Conservation (phyloP, 2,797 vertebrate genomes). For the Crocidura indochinensis region DNA sequence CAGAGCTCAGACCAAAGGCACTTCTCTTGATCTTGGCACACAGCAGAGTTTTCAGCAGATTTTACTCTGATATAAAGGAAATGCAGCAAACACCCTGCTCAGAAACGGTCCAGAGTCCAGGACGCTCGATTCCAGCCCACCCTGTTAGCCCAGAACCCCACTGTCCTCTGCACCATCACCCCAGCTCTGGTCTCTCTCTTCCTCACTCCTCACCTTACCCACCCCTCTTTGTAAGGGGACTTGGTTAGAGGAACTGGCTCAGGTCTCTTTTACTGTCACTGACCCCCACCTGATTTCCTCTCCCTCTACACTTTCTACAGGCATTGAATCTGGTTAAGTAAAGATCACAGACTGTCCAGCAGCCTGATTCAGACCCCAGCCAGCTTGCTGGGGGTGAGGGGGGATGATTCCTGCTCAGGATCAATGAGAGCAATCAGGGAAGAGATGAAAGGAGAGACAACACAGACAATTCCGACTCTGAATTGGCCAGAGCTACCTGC, state of each 20-base stretch:
- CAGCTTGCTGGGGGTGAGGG: too few species aligned
- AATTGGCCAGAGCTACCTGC: neutral
- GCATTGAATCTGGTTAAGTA: too few species aligned
- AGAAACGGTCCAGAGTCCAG: neutral
- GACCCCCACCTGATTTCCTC: too few species aligned
- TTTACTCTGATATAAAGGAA: neutral
- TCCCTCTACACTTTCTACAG: too few species aligned
- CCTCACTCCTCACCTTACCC: neutral
- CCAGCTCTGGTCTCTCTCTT: too few species aligned
- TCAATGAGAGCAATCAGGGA: constrained; percentile 39
- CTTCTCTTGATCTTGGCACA: too few species aligned
- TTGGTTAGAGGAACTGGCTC: neutral
- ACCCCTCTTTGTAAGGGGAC: neutral
- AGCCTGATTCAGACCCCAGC: neutral
- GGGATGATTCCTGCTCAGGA: neutral
- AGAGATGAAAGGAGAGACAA: constrained; percentile 61
- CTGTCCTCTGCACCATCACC: neutral
- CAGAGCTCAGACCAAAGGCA: too few species aligned
- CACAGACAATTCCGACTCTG: constrained; percentile 13
- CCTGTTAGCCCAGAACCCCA: too few species aligned
- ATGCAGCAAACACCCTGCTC: neutral
- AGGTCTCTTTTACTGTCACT: neutral
- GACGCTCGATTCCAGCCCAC: neutral
- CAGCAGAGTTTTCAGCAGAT: too few species aligned
- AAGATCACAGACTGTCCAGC: neutral